Evolutionary conservation across 2,797 vertebrate genomes (phyloP).

Genomic region (Lepidocolaptes lacrymiger): DNA sequence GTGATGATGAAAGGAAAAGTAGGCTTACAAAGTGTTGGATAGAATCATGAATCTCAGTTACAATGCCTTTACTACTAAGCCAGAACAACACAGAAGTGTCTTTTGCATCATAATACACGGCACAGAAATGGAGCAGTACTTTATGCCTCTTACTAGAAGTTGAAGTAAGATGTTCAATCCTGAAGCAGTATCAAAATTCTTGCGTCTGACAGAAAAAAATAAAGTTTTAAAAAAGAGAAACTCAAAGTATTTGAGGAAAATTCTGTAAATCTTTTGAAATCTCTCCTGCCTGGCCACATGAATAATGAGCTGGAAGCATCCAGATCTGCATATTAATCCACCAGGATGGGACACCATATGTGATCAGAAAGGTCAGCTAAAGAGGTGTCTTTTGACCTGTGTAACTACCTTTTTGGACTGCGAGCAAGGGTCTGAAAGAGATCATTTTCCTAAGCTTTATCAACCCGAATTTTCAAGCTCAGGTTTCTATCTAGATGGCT

Average conservation of each 20-base stretch:
- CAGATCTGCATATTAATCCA: slow-evolving; percentile 81
- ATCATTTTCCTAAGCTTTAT: slow-evolving; percentile 60
- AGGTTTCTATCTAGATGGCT: slow-evolving; percentile 27
- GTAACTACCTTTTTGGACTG: slow-evolving; percentile 80
- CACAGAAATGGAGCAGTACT: not conserved
- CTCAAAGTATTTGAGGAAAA: slow-evolving; percentile 10
- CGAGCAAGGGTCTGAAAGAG: slow-evolving; percentile 67
- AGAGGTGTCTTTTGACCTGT: slow-evolving; percentile 83
- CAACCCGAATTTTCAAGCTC: slow-evolving; percentile 60
- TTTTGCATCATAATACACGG: not conserved
- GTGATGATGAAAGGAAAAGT: not conserved
- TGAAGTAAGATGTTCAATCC: not conserved
- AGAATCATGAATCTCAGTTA: not conserved
- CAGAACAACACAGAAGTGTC: not conserved
- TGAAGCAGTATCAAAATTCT: not conserved
- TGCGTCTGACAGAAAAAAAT: not conserved
- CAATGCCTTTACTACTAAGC: not conserved
- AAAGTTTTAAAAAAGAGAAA: not conserved
- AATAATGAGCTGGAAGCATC: slow-evolving; percentile 77
- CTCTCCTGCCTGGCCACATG: slow-evolving; percentile 65
- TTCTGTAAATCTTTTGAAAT: slow-evolving; percentile 65
- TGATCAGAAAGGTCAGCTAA: slow-evolving; percentile 80
- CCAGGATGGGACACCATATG: slow-evolving; percentile 74
- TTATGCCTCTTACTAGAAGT: not conserved
- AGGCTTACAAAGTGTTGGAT: not conserved